These are phyloP conservation scores for Gryon sp. DNA, from an alignment of 1,140 invertebrate species.

Conservation along the genomic window DNA sequence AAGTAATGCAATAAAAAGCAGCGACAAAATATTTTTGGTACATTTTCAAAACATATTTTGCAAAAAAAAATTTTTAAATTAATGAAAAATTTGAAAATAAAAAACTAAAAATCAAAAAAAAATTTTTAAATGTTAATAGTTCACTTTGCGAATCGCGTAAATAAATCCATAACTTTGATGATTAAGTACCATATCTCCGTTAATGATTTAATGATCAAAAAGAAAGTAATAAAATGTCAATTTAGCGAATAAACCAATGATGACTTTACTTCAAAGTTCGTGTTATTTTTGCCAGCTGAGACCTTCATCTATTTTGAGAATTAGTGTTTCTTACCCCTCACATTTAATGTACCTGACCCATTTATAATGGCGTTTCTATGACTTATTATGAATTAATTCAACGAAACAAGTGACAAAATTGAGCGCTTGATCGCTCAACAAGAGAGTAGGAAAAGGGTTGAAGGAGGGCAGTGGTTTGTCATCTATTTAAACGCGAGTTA, in stretches of 20 bases:
- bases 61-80: no score
- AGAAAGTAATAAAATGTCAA: slow-evolving; percentile 40
- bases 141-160: no score
- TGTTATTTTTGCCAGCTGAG: slow-evolving; percentile 76
- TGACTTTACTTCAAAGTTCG: slow-evolving; percentile 61
- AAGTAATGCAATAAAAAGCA: no score
- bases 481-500: slow-evolving; percentile 30
- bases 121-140: no score
- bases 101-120: no score
- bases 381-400: slow-evolving; percentile 56
- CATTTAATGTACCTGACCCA: slow-evolving; percentile 75
- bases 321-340: slow-evolving; percentile 68
- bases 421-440: neutral
- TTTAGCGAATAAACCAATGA: slow-evolving; percentile 45
- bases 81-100: no score
- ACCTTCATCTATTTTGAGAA: slow-evolving; percentile 78
- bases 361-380: slow-evolving; percentile 72
- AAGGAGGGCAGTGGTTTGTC: neutral
- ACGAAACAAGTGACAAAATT: slow-evolving; percentile 35
- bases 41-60: no score
- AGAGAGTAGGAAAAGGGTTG: no score
- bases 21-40: no score
- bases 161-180: no score
- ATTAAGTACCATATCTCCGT: no score
- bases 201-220: neutral